A percentile compares a stretch with the other conserved stretches of the same genome.
These are phyloP conservation scores for Pediacus dermestoides DNA, from an alignment of 2,888 invertebrate species.

Conservation along the genomic window DNA sequence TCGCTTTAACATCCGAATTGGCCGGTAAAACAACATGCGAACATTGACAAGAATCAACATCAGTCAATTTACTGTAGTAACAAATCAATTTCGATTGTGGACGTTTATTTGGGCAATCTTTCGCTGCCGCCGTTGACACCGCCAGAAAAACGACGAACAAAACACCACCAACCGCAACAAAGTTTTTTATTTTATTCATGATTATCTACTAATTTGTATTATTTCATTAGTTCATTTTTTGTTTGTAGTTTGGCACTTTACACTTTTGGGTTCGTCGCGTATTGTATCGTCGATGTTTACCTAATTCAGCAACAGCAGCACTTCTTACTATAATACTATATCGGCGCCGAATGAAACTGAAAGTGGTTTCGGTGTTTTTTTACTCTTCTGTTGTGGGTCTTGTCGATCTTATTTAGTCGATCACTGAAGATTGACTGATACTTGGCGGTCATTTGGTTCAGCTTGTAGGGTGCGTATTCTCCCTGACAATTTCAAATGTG, in stretches of 20 bases:
- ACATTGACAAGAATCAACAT: conserved; percentile 42
- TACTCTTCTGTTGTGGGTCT: too few species aligned
- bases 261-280: too few species aligned
- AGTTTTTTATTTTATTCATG: conserved; percentile 3
- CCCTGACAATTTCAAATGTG: conserved; percentile 14
- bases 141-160: conserved; percentile 18
- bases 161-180: conserved; percentile 17
- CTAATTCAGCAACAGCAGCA: too few species aligned
- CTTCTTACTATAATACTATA: too few species aligned
- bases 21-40: conserved; percentile 45
- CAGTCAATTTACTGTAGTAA: conserved; percentile 42
- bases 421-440: conserved; percentile 38
- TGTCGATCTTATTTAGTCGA: conserved; percentile 37
- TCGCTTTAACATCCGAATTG: conserved; percentile 35
- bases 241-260: neutral
- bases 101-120: conserved; percentile 37
- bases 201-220: neutral
- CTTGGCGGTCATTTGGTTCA: conserved; percentile 15
- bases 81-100: conserved; percentile 44
- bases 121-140: conserved; percentile 24
- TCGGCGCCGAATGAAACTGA: conserved; percentile 30
- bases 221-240: conserved; percentile 1
- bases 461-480: conserved; percentile 26
- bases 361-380: conserved; percentile 32
- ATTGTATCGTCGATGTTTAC: too few species aligned